Conservation (phyloP, 2,113 vertebrate species). For the Columba janthina region DNA sequence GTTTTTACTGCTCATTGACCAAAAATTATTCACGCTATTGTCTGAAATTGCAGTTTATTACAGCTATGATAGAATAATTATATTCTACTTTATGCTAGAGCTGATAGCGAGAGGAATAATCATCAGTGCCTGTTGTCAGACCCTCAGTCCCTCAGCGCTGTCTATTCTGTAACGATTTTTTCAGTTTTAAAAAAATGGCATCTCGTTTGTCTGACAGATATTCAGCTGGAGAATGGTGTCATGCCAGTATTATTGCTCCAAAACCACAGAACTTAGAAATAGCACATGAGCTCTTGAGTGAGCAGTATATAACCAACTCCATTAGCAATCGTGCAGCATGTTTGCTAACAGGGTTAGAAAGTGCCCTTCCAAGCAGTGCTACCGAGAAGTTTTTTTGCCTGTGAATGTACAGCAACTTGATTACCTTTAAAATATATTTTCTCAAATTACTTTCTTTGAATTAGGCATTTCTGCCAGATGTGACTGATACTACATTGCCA, state of each 20-base stretch:
- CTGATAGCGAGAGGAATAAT: constrained; percentile 3
- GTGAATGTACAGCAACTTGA: neutral
- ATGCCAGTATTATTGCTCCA: neutral
- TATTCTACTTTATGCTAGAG: neutral
- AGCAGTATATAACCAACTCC: constrained; percentile 35
- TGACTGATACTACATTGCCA: neutral
- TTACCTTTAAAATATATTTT: neutral
- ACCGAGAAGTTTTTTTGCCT: neutral
- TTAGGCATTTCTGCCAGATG: neutral
- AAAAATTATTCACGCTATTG: constrained; percentile 25
- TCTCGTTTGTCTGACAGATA: neutral
- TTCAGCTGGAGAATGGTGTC: neutral
- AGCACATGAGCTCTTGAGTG: neutral
- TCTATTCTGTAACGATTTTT: constrained; percentile 7
- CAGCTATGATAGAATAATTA: constrained; percentile 36
- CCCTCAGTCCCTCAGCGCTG: neutral
- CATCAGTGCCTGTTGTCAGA: neutral
- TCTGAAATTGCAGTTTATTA: constrained; percentile 47
- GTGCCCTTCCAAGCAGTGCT: constrained; percentile 33
- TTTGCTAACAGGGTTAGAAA: constrained; percentile 47
- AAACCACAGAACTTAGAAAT: neutral
- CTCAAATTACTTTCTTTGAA: constrained; percentile 38
- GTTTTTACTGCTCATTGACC: constrained; percentile 31
- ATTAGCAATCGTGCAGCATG: neutral
- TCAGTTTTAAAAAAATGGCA: neutral